Evolutionary conservation across 2,888 invertebrate species (phyloP), one percentile per base, ranked within the genome.

Genomic region (Hydrotaea diabolus): DNA sequence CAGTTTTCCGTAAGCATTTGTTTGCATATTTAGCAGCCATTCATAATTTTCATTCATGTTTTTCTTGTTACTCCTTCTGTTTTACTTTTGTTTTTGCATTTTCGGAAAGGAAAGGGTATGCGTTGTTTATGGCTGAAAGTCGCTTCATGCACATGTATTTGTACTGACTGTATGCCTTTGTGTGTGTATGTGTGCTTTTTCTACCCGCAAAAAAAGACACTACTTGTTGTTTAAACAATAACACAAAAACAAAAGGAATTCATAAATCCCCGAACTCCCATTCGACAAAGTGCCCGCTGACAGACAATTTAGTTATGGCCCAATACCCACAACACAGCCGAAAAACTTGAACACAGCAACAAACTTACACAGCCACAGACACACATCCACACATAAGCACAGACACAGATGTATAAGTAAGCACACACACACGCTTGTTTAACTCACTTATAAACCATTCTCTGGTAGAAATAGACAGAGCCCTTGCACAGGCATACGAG

Each of bases 141-240:
- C 23, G 21, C 19, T 49, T 17, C 5, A 39, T 46, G 4, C 5
- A 15, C 15, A 36, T 69, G 39, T 21, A 26, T 80, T n/a, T 72
- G n/a, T n/a, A n/a, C n/a, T 66, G n/a, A 31, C 2, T 31, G 31
- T 4, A 31, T 13, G 43, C 9, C 43, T 43, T 9, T 39, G 3
- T 13, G 21, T 72, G 49, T 1, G 21, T 31, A 9, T 39, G 53
- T 62, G 46, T 76, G 39, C 75, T 74, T 57, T 53, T 64, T 39
- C 43, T 62, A 78, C 66, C 76, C 55, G 55, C 80, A 53, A 73
- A 59, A n/a, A 62, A 69, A 74, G 53, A 81, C 84, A 57, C 81
- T 81, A 82, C 79, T 82, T 85, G 85, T 80, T 85, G 79, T 82
- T 75, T 77, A 71, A 82, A 80, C 46, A 82, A 82, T 79, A 85